Evolutionary conservation across 1,140 invertebrate genomes (phyloP), one percentile per base, ranked within the genome.

Genomic region (Trypoxylus dichotomus): DNA sequence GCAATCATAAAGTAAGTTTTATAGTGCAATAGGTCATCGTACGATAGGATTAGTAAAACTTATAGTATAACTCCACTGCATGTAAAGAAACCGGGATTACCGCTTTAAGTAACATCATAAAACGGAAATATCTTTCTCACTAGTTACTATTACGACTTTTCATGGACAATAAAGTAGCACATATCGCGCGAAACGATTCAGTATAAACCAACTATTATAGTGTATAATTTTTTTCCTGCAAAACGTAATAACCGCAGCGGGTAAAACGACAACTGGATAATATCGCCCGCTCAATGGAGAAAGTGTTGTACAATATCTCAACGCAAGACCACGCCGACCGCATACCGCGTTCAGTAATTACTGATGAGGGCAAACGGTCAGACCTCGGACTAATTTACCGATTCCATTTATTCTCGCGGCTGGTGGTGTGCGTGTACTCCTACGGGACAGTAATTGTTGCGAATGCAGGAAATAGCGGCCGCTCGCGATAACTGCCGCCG

Each of bases 361-460:
- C 60, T 68, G 60, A 68, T 68, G 60, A 29, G 60, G 60, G 60
- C 60, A 68, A 68, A 68, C 60, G 60, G 60, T 68, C 24, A 24
- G 60, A 68, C 60, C 60, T 68, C 60, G 60, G 24, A 68, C 60
- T 68, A 68, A 68, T 68, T 68, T 68, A 68, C 19, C 60, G 60
- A 68, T 68, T 68, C 60, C 60, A 68, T 68, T 68, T 68, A 68
- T 68, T 68, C 27, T 24, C 10, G 24, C 60, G 60, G 60, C 60
- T 8, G 21, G 60, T 68, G 60, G 21, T 29, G 60, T 29, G 24
- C 47, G 19, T 54, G 13, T 68, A 68, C 60, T 68, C 60, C 60
- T 68, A 68, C 60, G 60, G 60, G 60, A 68, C 60, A 68, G 60
- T 68, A 68, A 68, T 68, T 68, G 60, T 29, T 68, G 24, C 60